phyloP scores from a whole-genome alignment of 2,113 vertebrate species.

The Triplophysa rosa region DNA sequence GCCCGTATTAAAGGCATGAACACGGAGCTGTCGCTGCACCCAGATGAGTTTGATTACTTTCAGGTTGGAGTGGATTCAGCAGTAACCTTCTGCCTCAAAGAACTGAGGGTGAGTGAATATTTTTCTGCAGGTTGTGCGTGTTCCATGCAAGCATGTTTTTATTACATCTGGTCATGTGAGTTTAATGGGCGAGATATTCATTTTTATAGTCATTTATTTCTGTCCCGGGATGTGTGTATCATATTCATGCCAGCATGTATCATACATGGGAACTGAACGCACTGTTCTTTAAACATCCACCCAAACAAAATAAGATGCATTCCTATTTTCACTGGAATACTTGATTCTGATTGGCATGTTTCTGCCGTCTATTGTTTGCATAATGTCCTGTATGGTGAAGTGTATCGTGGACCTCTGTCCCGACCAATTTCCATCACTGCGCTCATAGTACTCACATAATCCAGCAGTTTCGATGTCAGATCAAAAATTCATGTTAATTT shows the following conservation, averaged over 20 bases:
- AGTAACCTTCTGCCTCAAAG: slow-evolving; percentile 94
- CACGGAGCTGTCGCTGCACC: slow-evolving; percentile 83
- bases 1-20: slow-evolving; percentile 77
- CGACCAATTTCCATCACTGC: no score
- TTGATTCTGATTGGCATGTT: no score
- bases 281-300: neutral
- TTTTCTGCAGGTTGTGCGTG: neutral
- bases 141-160: neutral
- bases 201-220: slow-evolving; percentile 59
- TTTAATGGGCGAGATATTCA: slow-evolving; percentile 31
- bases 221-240: slow-evolving; percentile 50
- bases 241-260: slow-evolving; percentile 42
- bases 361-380: no score
- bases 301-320: neutral
- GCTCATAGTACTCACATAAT: no score
- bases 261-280: neutral
- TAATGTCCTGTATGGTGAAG: no score
- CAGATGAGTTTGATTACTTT: slow-evolving; percentile 90
- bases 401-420: no score
- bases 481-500: no score
- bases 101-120: slow-evolving; percentile 82
- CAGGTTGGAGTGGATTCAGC: slow-evolving; percentile 84
- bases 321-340: no score
- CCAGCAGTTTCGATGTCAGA: no score
- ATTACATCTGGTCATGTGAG: slow-evolving; percentile 8